A percentile compares a stretch with the other conserved stretches of the same genome.
Conservation (phyloP, 2,888 invertebrate species). For the Euphydryas editha region DNA sequence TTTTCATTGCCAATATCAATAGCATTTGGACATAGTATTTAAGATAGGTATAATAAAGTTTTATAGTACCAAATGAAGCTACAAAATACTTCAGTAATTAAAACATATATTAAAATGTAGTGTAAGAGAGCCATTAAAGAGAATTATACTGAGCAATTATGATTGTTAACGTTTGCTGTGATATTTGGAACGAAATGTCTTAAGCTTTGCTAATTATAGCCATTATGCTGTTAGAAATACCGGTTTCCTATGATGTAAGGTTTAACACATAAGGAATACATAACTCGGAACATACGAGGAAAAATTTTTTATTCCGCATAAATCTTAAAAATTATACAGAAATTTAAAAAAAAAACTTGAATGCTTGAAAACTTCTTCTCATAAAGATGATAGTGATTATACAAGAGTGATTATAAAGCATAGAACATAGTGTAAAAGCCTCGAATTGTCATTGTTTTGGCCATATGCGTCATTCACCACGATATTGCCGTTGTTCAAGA, state of each 20-base stretch:
- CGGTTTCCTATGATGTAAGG: slow-evolving; percentile 32
- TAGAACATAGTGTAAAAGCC: neutral
- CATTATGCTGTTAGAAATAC: slow-evolving; percentile 42
- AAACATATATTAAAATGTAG: slow-evolving; percentile 33
- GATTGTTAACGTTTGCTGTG: slow-evolving; percentile 32
- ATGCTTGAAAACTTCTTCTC: too few relatives aligned
- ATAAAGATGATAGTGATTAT: neutral
- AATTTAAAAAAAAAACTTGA: too few relatives aligned
- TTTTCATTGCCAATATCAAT: slow-evolving; percentile 10
- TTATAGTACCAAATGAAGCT: slow-evolving; percentile 19
- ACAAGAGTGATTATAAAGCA: too few relatives aligned
- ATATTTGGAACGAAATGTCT: slow-evolving; percentile 45
- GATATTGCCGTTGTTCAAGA: neutral
- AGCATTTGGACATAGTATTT: neutral
- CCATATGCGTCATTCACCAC: neutral
- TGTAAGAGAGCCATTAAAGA: slow-evolving; percentile 39
- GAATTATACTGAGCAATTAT: slow-evolving; percentile 45
- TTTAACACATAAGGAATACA: slow-evolving; percentile 7
- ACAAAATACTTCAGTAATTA: slow-evolving; percentile 22
- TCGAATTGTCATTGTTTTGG: neutral
- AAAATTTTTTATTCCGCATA: slow-evolving; percentile 10
- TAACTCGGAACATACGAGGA: neutral
- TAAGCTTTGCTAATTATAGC: slow-evolving; percentile 44
- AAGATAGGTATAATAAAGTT: slow-evolving; percentile 17
- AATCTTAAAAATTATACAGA: neutral